These are phyloP conservation scores for Agelaius phoeniceus DNA, from an alignment of 2,113 vertebrate genomes.

Conservation along the genomic window DNA sequence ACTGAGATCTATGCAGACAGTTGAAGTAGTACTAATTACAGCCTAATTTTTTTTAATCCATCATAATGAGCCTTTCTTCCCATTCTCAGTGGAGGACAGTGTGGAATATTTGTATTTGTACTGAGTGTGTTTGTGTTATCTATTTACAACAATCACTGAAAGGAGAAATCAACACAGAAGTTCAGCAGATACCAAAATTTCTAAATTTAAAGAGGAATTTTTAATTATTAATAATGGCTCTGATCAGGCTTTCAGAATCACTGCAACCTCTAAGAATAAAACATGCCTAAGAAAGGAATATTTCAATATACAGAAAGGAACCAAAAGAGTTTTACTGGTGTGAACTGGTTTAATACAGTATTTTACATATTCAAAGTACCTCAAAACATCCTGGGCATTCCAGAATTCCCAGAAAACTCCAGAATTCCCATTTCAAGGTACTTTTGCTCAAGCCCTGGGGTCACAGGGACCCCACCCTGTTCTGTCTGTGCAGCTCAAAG, in stretches of 20 bases:
- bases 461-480: neutral
- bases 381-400: neutral
- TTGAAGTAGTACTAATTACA: conserved; percentile 58
- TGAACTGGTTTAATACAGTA: neutral
- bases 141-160: neutral
- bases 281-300: neutral
- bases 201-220: neutral
- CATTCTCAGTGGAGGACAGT: neutral
- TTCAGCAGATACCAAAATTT: neutral
- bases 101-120: neutral
- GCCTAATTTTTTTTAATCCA: conserved; percentile 58
- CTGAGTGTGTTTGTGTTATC: neutral
- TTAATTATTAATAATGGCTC: neutral
- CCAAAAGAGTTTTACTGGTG: neutral
- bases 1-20: conserved; percentile 34
- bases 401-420: neutral
- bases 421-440: neutral
- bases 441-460: neutral
- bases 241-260: neutral
- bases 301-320: neutral
- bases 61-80: conserved; percentile 35
- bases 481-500: neutral
- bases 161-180: neutral
- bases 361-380: neutral
- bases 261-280: neutral